Evolutionary conservation across 1,140 invertebrate genomes (phyloP), one percentile per base, ranked within the genome.

Genomic region (Bathynomus jamesi): DNA sequence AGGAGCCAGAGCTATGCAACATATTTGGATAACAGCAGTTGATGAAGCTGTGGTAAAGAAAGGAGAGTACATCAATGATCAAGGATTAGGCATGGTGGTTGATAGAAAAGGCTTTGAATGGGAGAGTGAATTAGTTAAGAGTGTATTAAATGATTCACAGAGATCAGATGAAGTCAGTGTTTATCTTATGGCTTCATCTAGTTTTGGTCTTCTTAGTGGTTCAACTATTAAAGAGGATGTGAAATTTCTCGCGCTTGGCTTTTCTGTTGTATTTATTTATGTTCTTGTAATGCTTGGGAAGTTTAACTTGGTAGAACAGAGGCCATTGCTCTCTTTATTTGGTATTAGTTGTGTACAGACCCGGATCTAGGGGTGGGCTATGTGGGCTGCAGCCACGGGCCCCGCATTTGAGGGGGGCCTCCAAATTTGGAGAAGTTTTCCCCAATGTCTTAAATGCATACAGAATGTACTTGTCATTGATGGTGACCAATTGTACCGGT

Each of bases 31-130:
- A 73, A 84, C 87, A 25, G 81, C 85, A 73, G 84, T 91, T 0
- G 90, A 91, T 82, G 88, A 89, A 82, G 84, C 87, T 4, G 81
- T 83, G 46, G 84, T 89, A 1, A 83, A 89, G 76, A 85, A 86
- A 81, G 83, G 88, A 78, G 85, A 88, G 79, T 83, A 84, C 68
- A 88, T 88, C 69, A 91, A 90, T 79, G 83, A 86, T 63, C 87
- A 87, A 17, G 90, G 90, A 71, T 91, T 90, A 40, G 88, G 89
- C 79, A 88, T 89, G 78, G 89, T 88, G 87, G 88, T 87, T 83
- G 81, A 80, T 65, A 70, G 69, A 29, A 65, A 27, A 25, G 72
- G 71, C 24, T 74, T 73, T 40, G 17, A 74, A 10, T 78, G 77
- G 70, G 70, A 78, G 61, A 72, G 67, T 46, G 62, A 69, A 53